A percentile compares a stretch with the other conserved stretches of the same genome.
Conservation (phyloP, 2,888 invertebrate genomes). For the Agriotes lineatus region DNA sequence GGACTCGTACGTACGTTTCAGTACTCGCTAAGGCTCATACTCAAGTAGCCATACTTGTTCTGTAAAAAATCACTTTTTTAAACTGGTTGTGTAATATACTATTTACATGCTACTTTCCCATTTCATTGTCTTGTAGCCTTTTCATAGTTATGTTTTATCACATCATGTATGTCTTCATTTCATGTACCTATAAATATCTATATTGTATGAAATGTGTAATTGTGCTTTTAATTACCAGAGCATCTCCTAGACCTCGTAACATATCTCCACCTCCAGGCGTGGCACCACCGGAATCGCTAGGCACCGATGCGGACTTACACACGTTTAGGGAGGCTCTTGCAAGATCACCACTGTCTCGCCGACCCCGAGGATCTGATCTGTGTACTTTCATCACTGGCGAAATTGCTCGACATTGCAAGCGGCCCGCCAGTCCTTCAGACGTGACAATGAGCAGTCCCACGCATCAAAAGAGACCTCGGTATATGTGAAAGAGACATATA, state of each 20-base stretch:
- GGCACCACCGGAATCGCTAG: conserved; percentile 53
- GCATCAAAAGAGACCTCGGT: conserved; percentile 79
- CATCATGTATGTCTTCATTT: too few relatives aligned
- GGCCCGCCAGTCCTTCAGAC: conserved; percentile 77
- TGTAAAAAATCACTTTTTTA: too few relatives aligned
- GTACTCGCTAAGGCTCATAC: too few relatives aligned
- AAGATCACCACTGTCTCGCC: conserved; percentile 67
- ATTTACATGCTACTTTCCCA: too few relatives aligned
- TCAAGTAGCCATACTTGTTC: too few relatives aligned
- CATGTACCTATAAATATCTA: too few relatives aligned
- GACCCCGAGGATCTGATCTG: conserved; percentile 69
- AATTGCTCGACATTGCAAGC: conserved; percentile 79
- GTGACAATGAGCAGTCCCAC: conserved; percentile 84
- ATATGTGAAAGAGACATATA: conserved; percentile 69
- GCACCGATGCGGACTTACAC: conserved; percentile 74
- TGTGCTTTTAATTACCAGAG: conserved; percentile 55
- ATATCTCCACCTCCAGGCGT: conserved; percentile 66
- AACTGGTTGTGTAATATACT: too few relatives aligned
- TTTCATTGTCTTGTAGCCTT: too few relatives aligned
- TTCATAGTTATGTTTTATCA: too few relatives aligned
- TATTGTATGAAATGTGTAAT: too few relatives aligned
- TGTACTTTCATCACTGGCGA: conserved; percentile 81
- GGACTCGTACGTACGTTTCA: too few relatives aligned
- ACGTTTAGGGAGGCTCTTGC: conserved; percentile 83
- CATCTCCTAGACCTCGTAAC: conserved; percentile 69